Base-by-base conservation (phyloP, 2,888 invertebrate genomes). In the Oxycera nigricornis region DNA sequence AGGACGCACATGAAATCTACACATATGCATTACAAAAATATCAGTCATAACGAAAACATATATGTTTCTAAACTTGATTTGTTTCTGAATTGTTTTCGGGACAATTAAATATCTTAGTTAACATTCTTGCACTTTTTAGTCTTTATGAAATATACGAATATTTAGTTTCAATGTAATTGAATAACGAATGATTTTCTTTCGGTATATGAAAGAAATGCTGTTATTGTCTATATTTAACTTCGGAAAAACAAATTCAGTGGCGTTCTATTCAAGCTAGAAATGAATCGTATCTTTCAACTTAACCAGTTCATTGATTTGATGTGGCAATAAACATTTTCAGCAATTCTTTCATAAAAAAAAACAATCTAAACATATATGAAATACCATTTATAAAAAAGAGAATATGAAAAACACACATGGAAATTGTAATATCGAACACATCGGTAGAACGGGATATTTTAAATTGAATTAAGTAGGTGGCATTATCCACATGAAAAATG, bases 401-500 rank as follows among this genome's bases (percentile, higher is more conserved):
- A 52, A 52, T 52, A 55, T 52, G 11, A 70, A 70, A 70, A 26
- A 70, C 52, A 70, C 39, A 70, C 50, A 68, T 28, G 28, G 46
- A 68, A 28, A 35, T 39, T 46, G 55, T 39, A 24, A 62, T 39
- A 62, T 41, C 41, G 17, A 11, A 55, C 46, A 61, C 31, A 70
- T 22, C 55, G 52, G 31, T 70, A 70, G 30, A 55, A 68, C 24
- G 26, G 50, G 28, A 17, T n/a, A 24, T 24, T 22, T n/a, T 31
- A 70, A 70, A 52, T 52, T 55, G 55, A 55, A 70, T 70, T 52
- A 70, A n/a, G n/a, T n/a, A n/a, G 26, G 35, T 55, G 55, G 70
- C 70, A 70, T 70, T n/a, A 70, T 55, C 70, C 70, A 55, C 31
- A 31, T 70, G 70, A 52, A 70, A n/a, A 52, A 70, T 70, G 70